phyloP scores from a whole-genome alignment of 2,113 vertebrate genomes.

The Larimichthys polyactis region DNA sequence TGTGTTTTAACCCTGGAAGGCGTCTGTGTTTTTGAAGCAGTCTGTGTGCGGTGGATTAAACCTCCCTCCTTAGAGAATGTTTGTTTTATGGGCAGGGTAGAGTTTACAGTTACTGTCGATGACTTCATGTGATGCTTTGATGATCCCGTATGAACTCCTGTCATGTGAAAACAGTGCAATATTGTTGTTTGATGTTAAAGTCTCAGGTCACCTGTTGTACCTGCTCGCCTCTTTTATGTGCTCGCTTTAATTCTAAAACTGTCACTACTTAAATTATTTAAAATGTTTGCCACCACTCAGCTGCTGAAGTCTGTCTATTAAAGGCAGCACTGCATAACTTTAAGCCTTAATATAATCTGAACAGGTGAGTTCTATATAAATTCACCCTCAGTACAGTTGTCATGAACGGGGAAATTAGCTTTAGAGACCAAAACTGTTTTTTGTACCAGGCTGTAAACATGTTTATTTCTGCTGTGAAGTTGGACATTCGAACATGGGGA shows the following conservation, averaged over 20 bases:
- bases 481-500: no score
- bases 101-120: constrained; percentile 15
- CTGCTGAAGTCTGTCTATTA: no score
- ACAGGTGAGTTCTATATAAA: no score
- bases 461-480: no score
- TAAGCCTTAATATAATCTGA: no score
- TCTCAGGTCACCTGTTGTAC: not conserved
- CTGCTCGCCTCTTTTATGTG: not conserved
- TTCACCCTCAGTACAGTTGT: no score
- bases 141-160: constrained; percentile 9
- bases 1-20: not conserved
- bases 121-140: constrained; percentile 21
- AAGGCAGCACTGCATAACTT: no score
- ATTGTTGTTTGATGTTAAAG: not conserved
- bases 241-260: not conserved
- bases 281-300: no score
- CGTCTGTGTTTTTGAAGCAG: not conserved
- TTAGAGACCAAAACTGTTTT: no score
- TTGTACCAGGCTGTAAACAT: no score
- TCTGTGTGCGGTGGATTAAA: constrained; percentile 2
- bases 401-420: no score
- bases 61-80: constrained; percentile 26
- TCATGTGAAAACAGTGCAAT: not conserved
- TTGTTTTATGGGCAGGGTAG: constrained; percentile 49
- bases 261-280: not conserved